A percentile compares a stretch with the other conserved stretches of the same genome.
Conservation (phyloP, 2,888 invertebrate species). For the Notodromas monacha region DNA sequence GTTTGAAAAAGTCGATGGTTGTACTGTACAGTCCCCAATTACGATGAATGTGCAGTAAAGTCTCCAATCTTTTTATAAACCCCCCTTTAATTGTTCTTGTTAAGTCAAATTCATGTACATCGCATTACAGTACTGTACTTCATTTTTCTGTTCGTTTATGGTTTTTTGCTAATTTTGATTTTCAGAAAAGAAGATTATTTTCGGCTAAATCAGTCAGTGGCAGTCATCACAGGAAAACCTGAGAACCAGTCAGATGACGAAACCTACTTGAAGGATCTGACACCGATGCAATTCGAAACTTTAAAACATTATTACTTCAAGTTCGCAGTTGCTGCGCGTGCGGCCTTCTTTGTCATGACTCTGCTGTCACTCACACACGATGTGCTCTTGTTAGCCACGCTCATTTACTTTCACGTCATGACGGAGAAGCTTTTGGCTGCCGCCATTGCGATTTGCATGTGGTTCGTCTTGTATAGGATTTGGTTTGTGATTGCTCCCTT, state of each 20-base stretch:
- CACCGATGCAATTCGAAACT: constrained; percentile 29
- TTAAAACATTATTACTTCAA: constrained; percentile 37
- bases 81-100: too few species aligned
- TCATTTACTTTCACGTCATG: constrained; percentile 82
- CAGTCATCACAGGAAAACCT: too few species aligned
- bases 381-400: constrained; percentile 64
- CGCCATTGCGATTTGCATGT: constrained; percentile 47
- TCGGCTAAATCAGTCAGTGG: too few species aligned
- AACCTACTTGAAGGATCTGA: constrained; percentile 34
- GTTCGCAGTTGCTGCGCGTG: constrained; percentile 45
- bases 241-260: constrained; percentile 10
- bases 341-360: constrained; percentile 40
- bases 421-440: constrained; percentile 73
- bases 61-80: too few species aligned
- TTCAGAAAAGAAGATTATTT: too few species aligned
- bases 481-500: neutral
- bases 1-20: too few species aligned
- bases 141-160: too few species aligned
- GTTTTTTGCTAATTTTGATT: too few species aligned
- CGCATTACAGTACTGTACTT: too few species aligned
- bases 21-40: too few species aligned
- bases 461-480: constrained; percentile 52
- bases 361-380: constrained; percentile 62
- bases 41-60: too few species aligned
- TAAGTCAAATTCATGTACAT: too few species aligned